Conservation (phyloP, 2,888 invertebrate genomes). For the Cremastobaeus sp. region DNA sequence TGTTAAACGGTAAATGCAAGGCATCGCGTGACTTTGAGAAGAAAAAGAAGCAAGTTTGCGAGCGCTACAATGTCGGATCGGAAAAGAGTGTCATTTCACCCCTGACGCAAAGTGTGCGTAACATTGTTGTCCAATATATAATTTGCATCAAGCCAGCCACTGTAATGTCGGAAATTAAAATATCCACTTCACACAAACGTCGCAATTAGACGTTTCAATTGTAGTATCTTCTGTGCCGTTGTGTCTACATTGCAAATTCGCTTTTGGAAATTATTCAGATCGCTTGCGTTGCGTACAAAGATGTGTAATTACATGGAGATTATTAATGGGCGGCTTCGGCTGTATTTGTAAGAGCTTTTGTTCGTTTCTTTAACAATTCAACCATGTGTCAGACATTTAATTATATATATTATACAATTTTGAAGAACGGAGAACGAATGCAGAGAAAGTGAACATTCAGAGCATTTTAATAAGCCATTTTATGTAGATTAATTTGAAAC, state of each 20-base stretch:
- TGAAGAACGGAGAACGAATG: constrained; percentile 2
- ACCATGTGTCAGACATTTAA: constrained; percentile 18
- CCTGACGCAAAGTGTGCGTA: constrained; percentile 49
- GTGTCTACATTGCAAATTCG: constrained; percentile 48
- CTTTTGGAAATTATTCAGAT: constrained; percentile 57
- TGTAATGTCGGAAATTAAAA: constrained; percentile 58
- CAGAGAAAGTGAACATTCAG: constrained; percentile 18
- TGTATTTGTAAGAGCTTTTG: constrained; percentile 40
- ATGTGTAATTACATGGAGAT: constrained; percentile 24
- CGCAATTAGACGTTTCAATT: constrained; percentile 51
- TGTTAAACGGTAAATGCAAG: constrained; percentile 57
- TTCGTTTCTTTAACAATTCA: constrained; percentile 39
- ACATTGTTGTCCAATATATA: constrained; percentile 58
- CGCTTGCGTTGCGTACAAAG: constrained; percentile 34
- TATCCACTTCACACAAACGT: constrained; percentile 52
- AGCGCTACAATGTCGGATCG: constrained; percentile 48
- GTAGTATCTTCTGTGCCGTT: constrained; percentile 28
- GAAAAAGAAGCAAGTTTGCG: constrained; percentile 52
- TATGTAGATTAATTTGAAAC: too few relatives aligned
- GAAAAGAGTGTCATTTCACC: constrained; percentile 60
- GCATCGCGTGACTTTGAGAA: constrained; percentile 56
- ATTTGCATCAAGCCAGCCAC: constrained; percentile 52
- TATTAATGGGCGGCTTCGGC: constrained; percentile 45
- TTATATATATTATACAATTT: constrained; percentile 25
- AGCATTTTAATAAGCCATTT: too few relatives aligned